Percentiles rank a stretch among this genome's conserved stretches.
Evolutionary conservation across 2,888 invertebrate genomes (phyloP).

Genomic region (Oxystoma pomonae): DNA sequence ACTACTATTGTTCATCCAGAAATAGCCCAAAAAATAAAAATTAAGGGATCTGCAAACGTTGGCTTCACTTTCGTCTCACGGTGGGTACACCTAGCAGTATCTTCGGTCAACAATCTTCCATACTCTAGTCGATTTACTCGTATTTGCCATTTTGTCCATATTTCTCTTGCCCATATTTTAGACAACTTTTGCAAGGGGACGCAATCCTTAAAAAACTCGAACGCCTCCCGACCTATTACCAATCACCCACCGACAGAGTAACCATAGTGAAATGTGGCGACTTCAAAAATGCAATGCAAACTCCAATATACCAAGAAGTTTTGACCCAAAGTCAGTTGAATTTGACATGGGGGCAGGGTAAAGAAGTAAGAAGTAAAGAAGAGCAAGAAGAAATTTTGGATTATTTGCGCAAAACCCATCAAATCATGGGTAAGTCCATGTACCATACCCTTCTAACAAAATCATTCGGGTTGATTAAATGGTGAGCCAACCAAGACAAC

Average conservation of each 20-base stretch:
- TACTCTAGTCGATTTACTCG: too few species aligned
- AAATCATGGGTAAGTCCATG: neutral
- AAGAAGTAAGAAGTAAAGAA: neutral
- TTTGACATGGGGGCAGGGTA: neutral
- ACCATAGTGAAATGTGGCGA: constrained; percentile 38
- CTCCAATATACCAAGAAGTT: neutral
- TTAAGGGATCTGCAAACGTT: too few species aligned
- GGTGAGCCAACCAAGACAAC: too few species aligned
- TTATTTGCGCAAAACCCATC: neutral
- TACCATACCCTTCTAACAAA: too few species aligned
- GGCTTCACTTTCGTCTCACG: too few species aligned
- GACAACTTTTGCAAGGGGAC: constrained; percentile 65
- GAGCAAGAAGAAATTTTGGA: neutral
- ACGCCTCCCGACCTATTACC: constrained; percentile 57
- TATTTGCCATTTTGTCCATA: too few species aligned
- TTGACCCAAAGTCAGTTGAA: neutral
- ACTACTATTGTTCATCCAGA: too few species aligned
- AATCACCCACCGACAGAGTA: constrained; percentile 50
- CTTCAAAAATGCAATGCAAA: neutral
- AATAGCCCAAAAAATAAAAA: too few species aligned
- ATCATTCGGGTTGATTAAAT: too few species aligned
- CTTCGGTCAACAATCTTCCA: too few species aligned
- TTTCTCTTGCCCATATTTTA: too few species aligned
- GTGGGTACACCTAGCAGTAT: too few species aligned
- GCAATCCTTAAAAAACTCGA: constrained; percentile 59